Base-by-base conservation (phyloP, 1,140 invertebrate species). In the Camponotus floridanus region DNA sequence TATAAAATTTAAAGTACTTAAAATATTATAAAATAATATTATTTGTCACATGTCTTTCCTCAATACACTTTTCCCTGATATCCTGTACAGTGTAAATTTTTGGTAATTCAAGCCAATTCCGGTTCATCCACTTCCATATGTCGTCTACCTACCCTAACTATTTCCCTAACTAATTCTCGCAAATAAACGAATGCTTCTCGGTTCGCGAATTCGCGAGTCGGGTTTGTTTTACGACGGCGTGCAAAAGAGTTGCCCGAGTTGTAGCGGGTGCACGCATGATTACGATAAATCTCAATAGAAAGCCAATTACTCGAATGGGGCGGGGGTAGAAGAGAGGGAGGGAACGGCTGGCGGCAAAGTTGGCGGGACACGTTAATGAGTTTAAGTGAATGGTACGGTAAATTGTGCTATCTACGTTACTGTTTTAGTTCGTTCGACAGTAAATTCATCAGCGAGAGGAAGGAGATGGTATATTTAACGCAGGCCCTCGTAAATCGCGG, bases 321-420 rank as follows among this genome's bases (percentile, higher is more conserved):
- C 48, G 15, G 48, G 13, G 15, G 36, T 39, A 39, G 48, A 18
- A 5, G 15, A 11, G 9, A 11, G 11, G 15, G 48, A 18, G 48
- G 57, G 71, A 80, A 61, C 61, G 76, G 55, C 76, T 33, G 26
- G 55, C 33, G 45, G 61, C 48, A 73, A 91, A 90, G 90, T 90
- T 88, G 83, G 68, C 76, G 33, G 59, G 86, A 45, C 51, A 87
- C 90, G 87, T 86, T 91, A 91, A 91, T 91, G 87, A 89, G 76
- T 91, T 91, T 88, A 91, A 91, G 89, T 91, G 90, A 91, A 91
- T 90, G 90, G 78, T 90, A 88, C 89, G 59, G 85, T 90, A 90
- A 91, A 91, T 91, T 87, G 87, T 86, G 78, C 85, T 88, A 90
- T 85, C 86, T 88, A 55, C 84, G 65, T n/a, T 33, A 57, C 79